phyloP scores from a whole-genome alignment of 2,797 vertebrate species.

The Atherinosoma microstoma region DNA sequence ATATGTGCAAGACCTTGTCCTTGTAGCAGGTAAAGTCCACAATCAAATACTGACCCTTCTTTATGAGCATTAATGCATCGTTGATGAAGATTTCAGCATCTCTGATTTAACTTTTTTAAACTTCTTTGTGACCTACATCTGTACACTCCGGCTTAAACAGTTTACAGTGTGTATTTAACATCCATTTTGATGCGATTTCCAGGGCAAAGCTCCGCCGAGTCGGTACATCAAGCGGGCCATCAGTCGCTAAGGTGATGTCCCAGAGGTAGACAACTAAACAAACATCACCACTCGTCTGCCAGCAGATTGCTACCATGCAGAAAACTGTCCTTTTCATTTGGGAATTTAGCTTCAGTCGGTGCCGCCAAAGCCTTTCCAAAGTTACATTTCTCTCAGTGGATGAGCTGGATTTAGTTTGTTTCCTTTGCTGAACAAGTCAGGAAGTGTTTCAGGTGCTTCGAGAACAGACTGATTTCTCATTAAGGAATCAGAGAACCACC shows the following conservation, averaged over 20 bases:
- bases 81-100: neutral
- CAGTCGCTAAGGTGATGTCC: conserved; percentile 34
- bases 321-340: neutral
- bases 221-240: conserved; percentile 20
- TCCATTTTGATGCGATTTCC: conserved; percentile 69
- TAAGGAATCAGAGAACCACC: conserved; percentile 33
- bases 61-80: neutral
- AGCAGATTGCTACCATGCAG: neutral
- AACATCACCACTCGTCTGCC: conserved; percentile 12
- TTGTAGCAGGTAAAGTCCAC: neutral
- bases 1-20: neutral
- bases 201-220: conserved; percentile 43
- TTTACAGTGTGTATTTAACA: conserved; percentile 56
- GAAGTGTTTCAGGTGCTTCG: conserved; percentile 50
- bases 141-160: conserved; percentile 23
- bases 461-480: conserved; percentile 68
- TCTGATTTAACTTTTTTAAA: neutral
- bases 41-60: neutral
- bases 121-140: conserved; percentile 53
- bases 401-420: conserved; percentile 31
- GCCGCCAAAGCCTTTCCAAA: neutral
- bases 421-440: conserved; percentile 49
- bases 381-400: conserved; percentile 17
- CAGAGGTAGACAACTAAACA: conserved; percentile 29
- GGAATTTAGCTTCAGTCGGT: neutral